These are phyloP conservation scores for Epirrita christyi DNA, from an alignment of 2,888 invertebrate genomes.

Conservation along the genomic window DNA sequence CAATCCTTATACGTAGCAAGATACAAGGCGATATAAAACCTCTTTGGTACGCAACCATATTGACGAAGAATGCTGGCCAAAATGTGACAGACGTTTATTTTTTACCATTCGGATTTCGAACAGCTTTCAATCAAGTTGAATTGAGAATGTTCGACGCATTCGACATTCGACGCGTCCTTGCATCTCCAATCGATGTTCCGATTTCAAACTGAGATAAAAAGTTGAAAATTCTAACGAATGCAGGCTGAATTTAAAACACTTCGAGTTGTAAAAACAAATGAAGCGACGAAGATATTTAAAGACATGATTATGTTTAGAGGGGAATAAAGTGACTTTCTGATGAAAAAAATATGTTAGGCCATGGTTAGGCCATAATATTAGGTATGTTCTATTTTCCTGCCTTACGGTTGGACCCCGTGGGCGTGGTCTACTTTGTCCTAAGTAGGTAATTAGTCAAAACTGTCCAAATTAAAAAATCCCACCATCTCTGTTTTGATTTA, in stretches of 20 bases:
- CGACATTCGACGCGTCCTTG: slow-evolving; percentile 42
- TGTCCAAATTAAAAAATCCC: no score
- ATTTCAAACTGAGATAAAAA: slow-evolving; percentile 37
- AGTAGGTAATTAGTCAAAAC: no score
- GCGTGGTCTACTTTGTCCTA: no score
- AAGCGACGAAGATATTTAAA: slow-evolving; percentile 18
- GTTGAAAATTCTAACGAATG: slow-evolving; percentile 39
- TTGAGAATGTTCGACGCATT: slow-evolving; percentile 44
- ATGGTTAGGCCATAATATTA: no score
- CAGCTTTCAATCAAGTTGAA: slow-evolving; percentile 60
- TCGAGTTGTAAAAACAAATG: slow-evolving; percentile 20
- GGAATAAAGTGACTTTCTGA: no score
- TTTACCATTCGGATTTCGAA: slow-evolving; percentile 52
- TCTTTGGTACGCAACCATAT: slow-evolving; percentile 50
- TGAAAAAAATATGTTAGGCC: not conserved
- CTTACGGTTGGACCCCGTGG: no score
- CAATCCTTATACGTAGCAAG: slow-evolving; percentile 44
- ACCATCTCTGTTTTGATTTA: no score
- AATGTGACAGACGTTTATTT: slow-evolving; percentile 53
- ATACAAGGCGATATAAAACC: slow-evolving; percentile 55
- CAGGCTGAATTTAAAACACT: slow-evolving; percentile 35
- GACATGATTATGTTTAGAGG: slow-evolving; percentile 23
- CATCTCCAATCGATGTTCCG: slow-evolving; percentile 38
- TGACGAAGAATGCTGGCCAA: slow-evolving; percentile 47
- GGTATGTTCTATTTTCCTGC: no score